Percentiles rank a stretch among this genome's conserved stretches.
phyloP scores from a whole-genome alignment of 2,797 vertebrate genomes.

The Hydrophis major region DNA sequence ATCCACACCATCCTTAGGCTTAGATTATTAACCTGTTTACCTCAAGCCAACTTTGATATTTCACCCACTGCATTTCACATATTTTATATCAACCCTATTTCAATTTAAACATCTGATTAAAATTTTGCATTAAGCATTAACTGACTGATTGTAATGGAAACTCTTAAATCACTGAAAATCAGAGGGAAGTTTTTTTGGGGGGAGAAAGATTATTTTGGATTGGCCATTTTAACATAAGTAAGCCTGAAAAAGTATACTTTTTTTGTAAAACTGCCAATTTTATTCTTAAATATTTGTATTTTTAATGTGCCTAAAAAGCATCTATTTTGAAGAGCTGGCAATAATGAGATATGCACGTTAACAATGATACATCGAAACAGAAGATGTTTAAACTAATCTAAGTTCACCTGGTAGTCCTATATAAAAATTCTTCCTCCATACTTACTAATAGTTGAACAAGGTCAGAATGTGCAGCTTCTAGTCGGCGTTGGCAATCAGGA shows the following conservation, averaged over 20 bases:
- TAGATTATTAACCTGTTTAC: neutral
- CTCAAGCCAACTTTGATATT: neutral
- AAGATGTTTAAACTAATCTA: neutral
- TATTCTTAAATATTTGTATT: neutral
- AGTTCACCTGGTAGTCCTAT: neutral
- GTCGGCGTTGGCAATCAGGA: constrained; percentile 88
- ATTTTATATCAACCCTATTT: neutral
- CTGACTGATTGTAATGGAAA: neutral
- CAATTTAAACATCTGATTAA: neutral
- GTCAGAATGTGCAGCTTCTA: constrained; percentile 81
- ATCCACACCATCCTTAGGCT: neutral
- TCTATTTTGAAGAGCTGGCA: neutral
- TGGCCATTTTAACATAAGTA: neutral
- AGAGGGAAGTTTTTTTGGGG: neutral
- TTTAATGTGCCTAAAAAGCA: neutral
- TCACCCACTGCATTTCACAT: neutral
- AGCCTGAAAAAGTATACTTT: neutral
- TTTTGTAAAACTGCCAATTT: neutral
- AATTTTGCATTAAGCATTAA: neutral
- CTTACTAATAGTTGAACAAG: constrained; percentile 88
- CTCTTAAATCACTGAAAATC: neutral
- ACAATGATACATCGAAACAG: neutral
- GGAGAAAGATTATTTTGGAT: neutral
- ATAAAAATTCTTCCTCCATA: constrained; percentile 16
- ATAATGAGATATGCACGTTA: neutral